Conservation (phyloP, 2,888 invertebrate genomes). For the Endotricha flammealis region DNA sequence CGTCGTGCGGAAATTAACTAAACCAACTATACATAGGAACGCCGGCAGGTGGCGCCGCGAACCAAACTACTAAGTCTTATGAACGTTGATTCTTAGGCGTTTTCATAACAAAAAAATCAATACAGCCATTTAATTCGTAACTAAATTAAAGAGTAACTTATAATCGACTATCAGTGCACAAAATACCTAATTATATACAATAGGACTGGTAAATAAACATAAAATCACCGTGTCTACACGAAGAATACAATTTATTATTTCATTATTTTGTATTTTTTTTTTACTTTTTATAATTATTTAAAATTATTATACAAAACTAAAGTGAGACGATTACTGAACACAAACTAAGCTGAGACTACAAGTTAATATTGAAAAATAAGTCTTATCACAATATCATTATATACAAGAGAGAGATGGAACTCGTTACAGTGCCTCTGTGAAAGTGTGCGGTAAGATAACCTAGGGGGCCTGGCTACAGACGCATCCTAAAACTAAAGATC, state of each 20-base stretch:
- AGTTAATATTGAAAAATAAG: constrained; percentile 36
- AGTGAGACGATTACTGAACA: constrained; percentile 48
- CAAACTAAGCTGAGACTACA: constrained; percentile 47
- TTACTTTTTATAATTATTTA: constrained; percentile 47
- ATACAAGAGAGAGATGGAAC: constrained; percentile 38
- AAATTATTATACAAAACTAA: constrained; percentile 45
- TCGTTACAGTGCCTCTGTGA: constrained; percentile 25
- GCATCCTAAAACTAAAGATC: constrained; percentile 54
- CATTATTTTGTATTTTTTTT: constrained; percentile 44
- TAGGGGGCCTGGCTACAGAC: constrained; percentile 40
- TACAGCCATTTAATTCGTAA: constrained; percentile 63
- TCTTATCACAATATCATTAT: constrained; percentile 43
- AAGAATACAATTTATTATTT: constrained; percentile 37
- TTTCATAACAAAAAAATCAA: constrained; percentile 45
- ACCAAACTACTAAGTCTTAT: constrained; percentile 48
- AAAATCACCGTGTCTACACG: constrained; percentile 42
- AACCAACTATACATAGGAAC: constrained; percentile 46
- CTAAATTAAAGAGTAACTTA: constrained; percentile 61
- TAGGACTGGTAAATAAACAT: constrained; percentile 51
- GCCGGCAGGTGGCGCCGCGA: constrained; percentile 28
- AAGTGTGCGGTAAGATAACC: constrained; percentile 35
- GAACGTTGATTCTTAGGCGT: constrained; percentile 47
- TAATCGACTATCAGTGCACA: constrained; percentile 68
- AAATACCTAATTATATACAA: constrained; percentile 67
- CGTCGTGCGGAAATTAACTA: constrained; percentile 37